These are phyloP conservation scores for Drosophila mayri DNA, from an alignment of 1,140 invertebrate genomes.

Conservation along the genomic window DNA sequence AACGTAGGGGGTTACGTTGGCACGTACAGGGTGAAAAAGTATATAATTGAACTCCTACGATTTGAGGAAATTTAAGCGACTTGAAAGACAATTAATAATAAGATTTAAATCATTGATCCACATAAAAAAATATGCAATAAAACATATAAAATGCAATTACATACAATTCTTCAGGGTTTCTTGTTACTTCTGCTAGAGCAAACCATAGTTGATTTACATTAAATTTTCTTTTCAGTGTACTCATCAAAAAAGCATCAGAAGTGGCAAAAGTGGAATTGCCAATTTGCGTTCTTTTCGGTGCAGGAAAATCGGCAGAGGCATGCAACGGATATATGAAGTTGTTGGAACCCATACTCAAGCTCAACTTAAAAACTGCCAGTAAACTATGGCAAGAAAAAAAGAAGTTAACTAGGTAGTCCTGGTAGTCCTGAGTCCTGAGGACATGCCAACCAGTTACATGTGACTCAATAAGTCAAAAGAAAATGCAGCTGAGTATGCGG, in stretches of 20 bases:
- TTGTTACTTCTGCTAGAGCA: neutral
- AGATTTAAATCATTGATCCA: neutral
- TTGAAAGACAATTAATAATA: no score
- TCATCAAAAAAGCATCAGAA: conserved; percentile 75
- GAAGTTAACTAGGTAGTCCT: conserved; percentile 55
- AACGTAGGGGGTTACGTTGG: conserved; percentile 45
- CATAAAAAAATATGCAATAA: neutral
- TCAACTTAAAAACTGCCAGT: conserved; percentile 44
- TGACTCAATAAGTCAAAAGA: conserved; percentile 57
- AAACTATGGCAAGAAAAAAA: conserved; percentile 32
- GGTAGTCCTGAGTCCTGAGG: conserved; percentile 27
- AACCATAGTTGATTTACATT: rapidly evolving
- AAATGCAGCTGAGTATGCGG: conserved; percentile 15
- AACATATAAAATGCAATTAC: no score
- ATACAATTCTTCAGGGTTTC: neutral
- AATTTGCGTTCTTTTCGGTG: conserved; percentile 62
- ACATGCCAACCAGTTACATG: conserved; percentile 50
- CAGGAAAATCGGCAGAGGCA: conserved; percentile 9
- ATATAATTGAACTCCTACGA: neutral
- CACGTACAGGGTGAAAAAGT: conserved; percentile 8
- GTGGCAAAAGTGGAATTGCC: conserved; percentile 75
- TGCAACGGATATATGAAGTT: conserved; percentile 32
- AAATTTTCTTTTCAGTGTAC: conserved; percentile 22
- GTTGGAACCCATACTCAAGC: conserved; percentile 22
- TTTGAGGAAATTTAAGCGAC: neutral